These are phyloP conservation scores for Arenaria interpres DNA, from an alignment of 2,113 vertebrate genomes.

Conservation along the genomic window DNA sequence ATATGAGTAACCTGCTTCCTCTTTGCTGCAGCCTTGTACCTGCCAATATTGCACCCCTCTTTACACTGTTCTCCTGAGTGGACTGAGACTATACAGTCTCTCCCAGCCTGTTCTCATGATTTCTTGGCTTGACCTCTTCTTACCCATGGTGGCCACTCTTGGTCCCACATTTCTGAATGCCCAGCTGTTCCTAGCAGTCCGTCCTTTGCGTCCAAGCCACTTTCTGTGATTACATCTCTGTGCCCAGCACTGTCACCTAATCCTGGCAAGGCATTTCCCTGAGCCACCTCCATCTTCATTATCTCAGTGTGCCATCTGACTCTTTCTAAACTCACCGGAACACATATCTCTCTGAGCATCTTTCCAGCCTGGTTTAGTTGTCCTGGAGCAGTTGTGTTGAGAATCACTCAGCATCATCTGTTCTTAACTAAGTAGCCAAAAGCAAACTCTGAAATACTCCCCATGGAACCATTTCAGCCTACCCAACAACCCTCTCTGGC, in stretches of 20 bases:
- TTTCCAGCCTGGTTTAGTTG: not conserved
- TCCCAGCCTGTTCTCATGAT: not conserved
- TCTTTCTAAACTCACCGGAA: not conserved
- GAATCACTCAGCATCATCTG: not conserved
- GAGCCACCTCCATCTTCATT: not conserved
- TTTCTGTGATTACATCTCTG: not conserved
- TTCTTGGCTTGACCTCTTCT: not conserved
- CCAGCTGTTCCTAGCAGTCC: not conserved
- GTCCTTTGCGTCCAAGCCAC: not conserved
- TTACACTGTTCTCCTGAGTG: not conserved
- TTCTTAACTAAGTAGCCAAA: not conserved
- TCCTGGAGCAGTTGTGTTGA: not conserved
- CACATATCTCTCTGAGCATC: not conserved
- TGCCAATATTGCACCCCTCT: not conserved
- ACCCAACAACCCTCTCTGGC: not conserved
- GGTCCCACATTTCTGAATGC: not conserved
- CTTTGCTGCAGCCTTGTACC: not conserved
- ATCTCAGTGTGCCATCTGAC: not conserved
- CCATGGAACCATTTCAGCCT: not conserved
- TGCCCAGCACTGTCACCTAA: no score
- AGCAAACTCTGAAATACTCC: not conserved
- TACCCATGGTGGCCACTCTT: not conserved
- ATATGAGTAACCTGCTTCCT: not conserved
- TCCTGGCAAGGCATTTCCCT: not conserved
- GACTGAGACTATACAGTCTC: not conserved